Evolutionary conservation across 2,797 vertebrate genomes (phyloP).

Genomic region (Loris lydekkerianus): DNA sequence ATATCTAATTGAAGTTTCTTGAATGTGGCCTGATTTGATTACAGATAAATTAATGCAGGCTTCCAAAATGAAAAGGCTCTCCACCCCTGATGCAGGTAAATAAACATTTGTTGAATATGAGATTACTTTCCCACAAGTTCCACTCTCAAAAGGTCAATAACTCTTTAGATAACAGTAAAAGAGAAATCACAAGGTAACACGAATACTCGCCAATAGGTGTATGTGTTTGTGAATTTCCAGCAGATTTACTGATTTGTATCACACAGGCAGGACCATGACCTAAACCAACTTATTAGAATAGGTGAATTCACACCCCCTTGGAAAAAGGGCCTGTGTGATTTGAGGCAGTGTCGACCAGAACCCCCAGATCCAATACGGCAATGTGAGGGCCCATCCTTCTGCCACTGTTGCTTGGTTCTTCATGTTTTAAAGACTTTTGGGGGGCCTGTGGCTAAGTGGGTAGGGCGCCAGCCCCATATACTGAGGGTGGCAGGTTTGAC

Average conservation of each 20-base stretch:
- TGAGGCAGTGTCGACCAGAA: background rate
- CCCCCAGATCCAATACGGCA: background rate
- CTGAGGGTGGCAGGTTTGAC: too few species aligned
- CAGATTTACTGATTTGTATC: background rate
- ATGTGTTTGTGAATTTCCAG: accelerated
- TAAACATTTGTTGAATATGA: background rate
- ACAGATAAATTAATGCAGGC: background rate
- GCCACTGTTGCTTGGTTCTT: accelerated
- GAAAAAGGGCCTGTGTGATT: background rate
- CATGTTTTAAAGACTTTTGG: background rate
- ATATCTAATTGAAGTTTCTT: background rate
- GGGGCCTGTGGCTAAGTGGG: too few species aligned
- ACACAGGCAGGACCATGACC: background rate
- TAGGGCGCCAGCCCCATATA: too few species aligned
- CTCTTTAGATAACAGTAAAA: background rate
- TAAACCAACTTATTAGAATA: background rate
- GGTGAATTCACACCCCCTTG: accelerated
- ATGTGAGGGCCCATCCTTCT: accelerated
- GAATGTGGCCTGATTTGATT: background rate
- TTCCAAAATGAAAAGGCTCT: background rate
- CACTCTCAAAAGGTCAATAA: background rate
- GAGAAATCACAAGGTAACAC: background rate
- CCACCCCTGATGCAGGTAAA: background rate
- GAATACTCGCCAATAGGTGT: too few species aligned
- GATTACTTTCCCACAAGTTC: background rate